These are phyloP conservation scores for Sterna hirundo DNA, from an alignment of 2,113 vertebrate genomes.

Conservation along the genomic window DNA sequence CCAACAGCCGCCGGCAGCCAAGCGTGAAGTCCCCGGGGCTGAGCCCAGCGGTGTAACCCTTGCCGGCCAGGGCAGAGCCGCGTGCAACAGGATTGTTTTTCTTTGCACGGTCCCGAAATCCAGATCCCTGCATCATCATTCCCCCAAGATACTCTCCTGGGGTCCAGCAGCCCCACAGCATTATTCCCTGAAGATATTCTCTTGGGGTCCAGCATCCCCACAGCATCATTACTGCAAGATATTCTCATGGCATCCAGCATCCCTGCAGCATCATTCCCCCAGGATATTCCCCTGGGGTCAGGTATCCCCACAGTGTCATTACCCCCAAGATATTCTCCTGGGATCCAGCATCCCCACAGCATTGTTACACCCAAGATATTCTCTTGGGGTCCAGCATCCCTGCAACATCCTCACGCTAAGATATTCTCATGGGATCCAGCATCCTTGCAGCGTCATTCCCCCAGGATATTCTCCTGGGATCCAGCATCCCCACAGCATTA, in stretches of 20 bases:
- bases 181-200: not conserved
- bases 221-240: not conserved
- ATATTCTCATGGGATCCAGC: not conserved
- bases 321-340: no score
- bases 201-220: rapidly evolving
- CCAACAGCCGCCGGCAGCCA: not conserved
- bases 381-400: not conserved
- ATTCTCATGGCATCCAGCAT: not conserved
- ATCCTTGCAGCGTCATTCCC: not conserved
- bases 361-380: not conserved
- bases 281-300: not conserved
- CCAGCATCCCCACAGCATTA: not conserved
- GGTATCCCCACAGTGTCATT: not conserved
- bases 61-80: not conserved
- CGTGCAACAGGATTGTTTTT: rapidly evolving
- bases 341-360: not conserved
- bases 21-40: not conserved
- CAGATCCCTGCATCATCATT: not conserved
- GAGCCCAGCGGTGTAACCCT: not conserved
- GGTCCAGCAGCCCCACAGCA: not conserved
- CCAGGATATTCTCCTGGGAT: not conserved
- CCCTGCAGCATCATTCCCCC: not conserved
- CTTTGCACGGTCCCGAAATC: not conserved
- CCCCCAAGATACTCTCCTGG: not conserved
- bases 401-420: not conserved